Base-by-base conservation (phyloP, 2,797 vertebrate genomes). In the Sebastes iracundus region DNA sequence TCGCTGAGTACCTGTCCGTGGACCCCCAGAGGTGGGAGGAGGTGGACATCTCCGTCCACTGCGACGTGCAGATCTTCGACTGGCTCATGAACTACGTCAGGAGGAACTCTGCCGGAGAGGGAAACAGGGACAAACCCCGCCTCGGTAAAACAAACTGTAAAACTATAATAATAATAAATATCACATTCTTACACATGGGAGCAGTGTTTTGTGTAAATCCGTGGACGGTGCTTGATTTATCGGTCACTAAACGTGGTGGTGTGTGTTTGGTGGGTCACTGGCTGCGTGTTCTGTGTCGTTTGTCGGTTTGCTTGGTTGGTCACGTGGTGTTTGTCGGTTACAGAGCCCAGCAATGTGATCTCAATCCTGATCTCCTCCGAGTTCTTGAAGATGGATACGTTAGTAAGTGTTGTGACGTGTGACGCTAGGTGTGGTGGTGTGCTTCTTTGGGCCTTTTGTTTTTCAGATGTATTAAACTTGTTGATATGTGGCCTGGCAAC, bases 291-390 rank as follows among this genome's bases (percentile, higher is more conserved):
- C 74, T 84, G 83, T 91, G 87, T 75, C 71, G 82, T 91, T 68
- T 73, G 80, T 86, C 64, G 78, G 81, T 84, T 79, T 78, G 88
- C 81, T 89, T 71, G 86, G 88, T 92, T 90, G 89, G 92, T 93
- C 87, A 91, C 62, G 87, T 95, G 91, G 90, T 95, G 93, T 96
- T 95, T 95, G 86, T 94, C 69, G 90, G 90, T 97, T 97, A 88
- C 95, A 99, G 99, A 99, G 94, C 98, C 98, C 95, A 97, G 96
- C 95, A 99, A 99, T 95, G 98, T 99, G 90, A 98, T 99, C 96
- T 99, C 99, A 88, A 99, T 99, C 96, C 97, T 99, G 91, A 99
- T 99, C 96, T 99, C 98, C 92, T 99, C 98, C 72, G 98, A 99
- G 88, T 99, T 99, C 96, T 96, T 99, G 96, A 99, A 98, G 97